phyloP scores from a whole-genome alignment of 2,888 invertebrate species.

The Plutella xylostella region DNA sequence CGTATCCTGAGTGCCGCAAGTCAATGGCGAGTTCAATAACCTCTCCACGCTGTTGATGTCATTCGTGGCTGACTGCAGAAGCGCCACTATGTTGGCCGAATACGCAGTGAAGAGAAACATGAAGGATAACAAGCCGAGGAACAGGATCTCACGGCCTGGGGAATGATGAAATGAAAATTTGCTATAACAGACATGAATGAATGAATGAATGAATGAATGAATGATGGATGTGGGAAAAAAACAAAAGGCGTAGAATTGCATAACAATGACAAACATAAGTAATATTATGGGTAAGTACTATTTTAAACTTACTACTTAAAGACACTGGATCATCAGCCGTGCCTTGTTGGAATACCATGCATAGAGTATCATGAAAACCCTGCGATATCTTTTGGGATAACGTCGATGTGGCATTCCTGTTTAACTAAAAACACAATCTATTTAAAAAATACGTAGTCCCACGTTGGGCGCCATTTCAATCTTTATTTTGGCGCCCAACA shows the following conservation, averaged over 20 bases:
- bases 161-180: too few species aligned
- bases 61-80: slow-evolving; percentile 78
- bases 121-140: slow-evolving; percentile 64
- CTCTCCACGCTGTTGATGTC: slow-evolving; percentile 69
- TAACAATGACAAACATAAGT: too few species aligned
- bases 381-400: slow-evolving; percentile 4
- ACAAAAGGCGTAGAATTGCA: too few species aligned
- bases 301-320: slow-evolving; percentile 9
- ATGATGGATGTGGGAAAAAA: too few species aligned
- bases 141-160: slow-evolving; percentile 55
- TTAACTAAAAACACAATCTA: too few species aligned
- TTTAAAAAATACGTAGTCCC: too few species aligned
- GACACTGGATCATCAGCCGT: slow-evolving; percentile 6
- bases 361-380: slow-evolving; percentile 8
- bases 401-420: too few species aligned
- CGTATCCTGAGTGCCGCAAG: slow-evolving; percentile 66
- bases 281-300: too few species aligned
- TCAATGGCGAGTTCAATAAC: slow-evolving; percentile 63
- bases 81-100: slow-evolving; percentile 78
- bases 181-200: too few species aligned
- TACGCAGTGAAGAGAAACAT: slow-evolving; percentile 79
- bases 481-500: too few species aligned
- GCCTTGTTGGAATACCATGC: slow-evolving; percentile 13
- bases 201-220: too few species aligned
- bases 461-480: too few species aligned